Base-by-base conservation (phyloP, 2,113 vertebrate species). In the Sinocyclocheilus rhinocerous region DNA sequence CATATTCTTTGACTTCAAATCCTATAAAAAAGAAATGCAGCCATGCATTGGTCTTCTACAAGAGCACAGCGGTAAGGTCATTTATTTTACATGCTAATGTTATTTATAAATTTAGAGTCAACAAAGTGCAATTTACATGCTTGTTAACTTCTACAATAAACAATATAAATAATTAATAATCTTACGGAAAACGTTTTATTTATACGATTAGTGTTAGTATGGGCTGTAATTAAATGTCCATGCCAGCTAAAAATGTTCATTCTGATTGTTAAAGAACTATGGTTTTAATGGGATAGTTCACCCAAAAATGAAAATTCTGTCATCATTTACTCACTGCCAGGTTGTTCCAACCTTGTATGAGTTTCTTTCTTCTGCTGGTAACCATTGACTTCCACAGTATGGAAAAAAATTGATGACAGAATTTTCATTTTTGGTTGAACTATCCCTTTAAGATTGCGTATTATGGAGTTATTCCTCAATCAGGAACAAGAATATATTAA, bases 11-110 rank as follows among this genome's bases (percentile, higher is more conserved):
- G 13, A 67, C 39, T 42, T 42, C 39, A 48, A 48, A 81, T 67
- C 15, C 16, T 65, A 48, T 55, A 39, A 67, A 48, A 65, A 67
- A 45, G 63, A 87, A 65, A 24, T 36, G 24, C 15, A 50, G 18
- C 11, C 9, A 11, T 42, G 18, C 13, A 15, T 75, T 75, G 45
- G 29, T 39, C 61, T 72, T 10, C 16, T 57, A n/a, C 48, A 10
- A 73, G 48, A 81, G 24, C 29, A 7, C 76, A 79, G 18, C 9
- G 65, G 86, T 87, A 45, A 87, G 76, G 22, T 67, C 1, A 9
- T 11, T 45, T 50, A 6, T 29, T 65, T 81, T 81, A 29, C 15
- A 29, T 55, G 4, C 18, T 39, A 69, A 36, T 69, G n/a, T 48
- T 48, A 12, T 48, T 2, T 50, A 4, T 26, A 26, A 2, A 75